Percentiles rank a stretch among this genome's conserved stretches.
These are phyloP conservation scores for Maniola hyperantus DNA, from an alignment of 2,888 invertebrate genomes.

Conservation along the genomic window DNA sequence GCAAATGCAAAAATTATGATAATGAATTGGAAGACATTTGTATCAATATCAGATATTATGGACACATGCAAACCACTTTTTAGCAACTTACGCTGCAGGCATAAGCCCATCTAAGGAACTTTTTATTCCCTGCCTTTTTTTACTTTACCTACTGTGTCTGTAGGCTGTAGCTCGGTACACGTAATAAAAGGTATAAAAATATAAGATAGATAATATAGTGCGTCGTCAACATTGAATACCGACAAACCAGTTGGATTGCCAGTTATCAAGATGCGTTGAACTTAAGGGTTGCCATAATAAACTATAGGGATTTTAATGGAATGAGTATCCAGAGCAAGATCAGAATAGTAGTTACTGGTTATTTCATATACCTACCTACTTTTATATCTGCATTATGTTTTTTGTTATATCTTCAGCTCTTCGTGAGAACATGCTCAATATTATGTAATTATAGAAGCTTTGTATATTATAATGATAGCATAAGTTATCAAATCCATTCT, in stretches of 20 bases:
- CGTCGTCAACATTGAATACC: constrained; percentile 44
- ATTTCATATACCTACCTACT: constrained; percentile 3
- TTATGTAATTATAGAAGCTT: background rate
- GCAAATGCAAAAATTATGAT: constrained; percentile 5
- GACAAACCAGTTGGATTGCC: constrained; percentile 54
- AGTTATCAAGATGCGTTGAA: constrained; percentile 48
- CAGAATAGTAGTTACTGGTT: background rate
- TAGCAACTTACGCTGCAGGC: constrained; percentile 13
- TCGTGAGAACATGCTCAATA: constrained; percentile 3
- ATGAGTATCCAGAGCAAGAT: constrained; percentile 9
- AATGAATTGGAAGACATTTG: constrained; percentile 13
- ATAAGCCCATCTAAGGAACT: constrained; percentile 29
- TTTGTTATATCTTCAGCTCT: constrained; percentile 3
- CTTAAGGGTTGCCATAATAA: constrained; percentile 34
- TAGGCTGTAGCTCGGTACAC: constrained; percentile 23
- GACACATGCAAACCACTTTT: constrained; percentile 20
- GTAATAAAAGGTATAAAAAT: constrained; percentile 26
- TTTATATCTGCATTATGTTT: background rate
- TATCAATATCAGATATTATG: constrained; percentile 16
- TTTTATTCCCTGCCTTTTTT: constrained; percentile 39
- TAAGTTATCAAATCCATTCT: background rate
- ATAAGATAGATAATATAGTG: constrained; percentile 41
- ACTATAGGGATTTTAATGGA: constrained; percentile 12
- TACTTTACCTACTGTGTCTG: constrained; percentile 24
- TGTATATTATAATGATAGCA: too few species aligned